These are phyloP conservation scores for Plusia festucae DNA, from an alignment of 2,888 invertebrate genomes.

Conservation along the genomic window DNA sequence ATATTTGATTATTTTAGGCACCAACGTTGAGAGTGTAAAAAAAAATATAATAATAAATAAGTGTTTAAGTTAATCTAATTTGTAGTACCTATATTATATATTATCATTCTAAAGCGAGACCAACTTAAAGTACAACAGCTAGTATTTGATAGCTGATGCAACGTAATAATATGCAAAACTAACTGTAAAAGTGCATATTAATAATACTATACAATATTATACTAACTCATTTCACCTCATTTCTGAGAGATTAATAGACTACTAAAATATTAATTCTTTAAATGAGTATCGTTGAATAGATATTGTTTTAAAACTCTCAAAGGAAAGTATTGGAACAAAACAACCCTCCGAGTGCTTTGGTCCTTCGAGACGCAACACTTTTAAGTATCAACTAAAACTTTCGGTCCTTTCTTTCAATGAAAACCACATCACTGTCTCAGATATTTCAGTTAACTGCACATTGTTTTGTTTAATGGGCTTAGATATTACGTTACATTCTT, in stretches of 20 bases:
- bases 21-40: too few relatives aligned
- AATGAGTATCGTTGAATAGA: slow-evolving; percentile 28
- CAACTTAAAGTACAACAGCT: background rate
- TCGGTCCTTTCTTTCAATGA: slow-evolving; percentile 59
- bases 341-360: slow-evolving; percentile 47
- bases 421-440: slow-evolving; percentile 70
- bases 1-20: too few relatives aligned
- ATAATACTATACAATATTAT: background rate
- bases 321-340: slow-evolving; percentile 52
- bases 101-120: too few relatives aligned
- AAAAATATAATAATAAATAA: too few relatives aligned
- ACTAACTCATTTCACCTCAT: background rate
- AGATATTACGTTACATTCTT: background rate
- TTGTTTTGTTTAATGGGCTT: slow-evolving; percentile 17
- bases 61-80: too few relatives aligned
- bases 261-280: background rate
- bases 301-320: slow-evolving; percentile 48
- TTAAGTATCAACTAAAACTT: slow-evolving; percentile 68
- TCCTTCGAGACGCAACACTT: slow-evolving; percentile 63
- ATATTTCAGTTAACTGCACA: slow-evolving; percentile 36
- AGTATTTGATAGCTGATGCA: background rate
- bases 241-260: background rate
- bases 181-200: background rate
- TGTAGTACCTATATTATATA: too few relatives aligned
- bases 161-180: background rate